phyloP scores from a whole-genome alignment of 2,888 invertebrate species.

The Cheilosia soror region DNA sequence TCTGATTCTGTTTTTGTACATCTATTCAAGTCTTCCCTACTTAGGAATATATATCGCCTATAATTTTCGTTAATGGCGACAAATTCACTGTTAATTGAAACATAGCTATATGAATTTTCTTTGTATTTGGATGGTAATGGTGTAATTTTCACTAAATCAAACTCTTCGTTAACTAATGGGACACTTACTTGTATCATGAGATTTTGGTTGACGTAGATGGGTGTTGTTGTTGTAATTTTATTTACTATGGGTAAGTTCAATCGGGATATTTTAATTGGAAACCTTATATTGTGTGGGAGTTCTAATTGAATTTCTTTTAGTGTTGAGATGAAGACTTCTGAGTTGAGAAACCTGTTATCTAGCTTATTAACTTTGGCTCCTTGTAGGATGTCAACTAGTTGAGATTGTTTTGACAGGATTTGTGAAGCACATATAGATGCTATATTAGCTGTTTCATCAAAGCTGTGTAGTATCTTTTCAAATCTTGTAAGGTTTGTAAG shows the following conservation, averaged over 20 bases:
- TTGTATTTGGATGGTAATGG: neutral
- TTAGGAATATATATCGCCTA: too few relatives aligned
- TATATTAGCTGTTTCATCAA: conserved; percentile 8
- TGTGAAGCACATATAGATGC: conserved; percentile 10
- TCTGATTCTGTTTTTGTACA: neutral
- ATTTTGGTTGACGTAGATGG: neutral
- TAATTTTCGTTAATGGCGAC: too few relatives aligned
- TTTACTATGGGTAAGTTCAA: conserved; percentile 11
- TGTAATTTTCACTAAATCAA: conserved; percentile 18
- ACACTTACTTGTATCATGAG: neutral
- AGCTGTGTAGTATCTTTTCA: conserved; percentile 2
- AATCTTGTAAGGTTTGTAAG: conserved; percentile 12
- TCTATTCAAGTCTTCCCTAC: too few relatives aligned
- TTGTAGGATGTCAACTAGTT: conserved; percentile 13
- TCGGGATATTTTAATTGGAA: conserved; percentile 4
- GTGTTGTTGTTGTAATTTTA: neutral
- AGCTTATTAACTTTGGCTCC: conserved; percentile 5
- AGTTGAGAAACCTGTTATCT: conserved; percentile 17
- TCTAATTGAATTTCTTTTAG: conserved; percentile 11
- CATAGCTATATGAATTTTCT: too few relatives aligned
- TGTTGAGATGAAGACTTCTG: conserved; percentile 4
- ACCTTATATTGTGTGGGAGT: neutral
- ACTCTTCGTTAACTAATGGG: conserved; percentile 4
- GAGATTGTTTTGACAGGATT: conserved; percentile 4
- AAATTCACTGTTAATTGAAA: too few relatives aligned